Percentiles rank a stretch among this genome's conserved stretches.
Conservation (phyloP, 2,888 invertebrate species). For the Perizoma flavofasciatum region DNA sequence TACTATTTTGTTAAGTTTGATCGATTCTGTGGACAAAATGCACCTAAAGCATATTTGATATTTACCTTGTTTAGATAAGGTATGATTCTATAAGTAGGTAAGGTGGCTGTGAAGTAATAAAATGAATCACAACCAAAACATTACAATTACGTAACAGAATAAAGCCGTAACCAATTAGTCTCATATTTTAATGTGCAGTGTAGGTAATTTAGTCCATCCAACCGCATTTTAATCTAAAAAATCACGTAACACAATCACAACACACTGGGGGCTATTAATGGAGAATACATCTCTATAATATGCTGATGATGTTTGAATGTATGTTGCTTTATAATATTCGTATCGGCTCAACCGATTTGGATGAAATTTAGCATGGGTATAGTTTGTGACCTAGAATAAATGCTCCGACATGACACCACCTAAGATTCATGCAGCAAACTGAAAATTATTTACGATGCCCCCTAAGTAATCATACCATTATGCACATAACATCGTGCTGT, state of each 20-base stretch:
- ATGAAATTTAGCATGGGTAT: too few species aligned
- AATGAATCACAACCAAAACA: slow-evolving; percentile 13
- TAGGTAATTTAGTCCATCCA: slow-evolving; percentile 50
- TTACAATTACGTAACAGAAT: slow-evolving; percentile 26
- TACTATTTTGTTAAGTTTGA: too few species aligned
- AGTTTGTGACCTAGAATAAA: too few species aligned
- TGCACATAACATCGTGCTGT: slow-evolving; percentile 6
- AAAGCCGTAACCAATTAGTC: slow-evolving; percentile 40
- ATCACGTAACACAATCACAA: slow-evolving; percentile 48
- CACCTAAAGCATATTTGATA: too few species aligned
- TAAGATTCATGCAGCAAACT: too few species aligned
- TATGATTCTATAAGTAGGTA: not conserved
- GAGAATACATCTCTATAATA: not conserved
- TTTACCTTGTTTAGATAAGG: not conserved
- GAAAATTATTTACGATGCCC: slow-evolving; percentile 6
- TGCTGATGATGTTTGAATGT: not conserved
- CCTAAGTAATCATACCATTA: slow-evolving; percentile 11
- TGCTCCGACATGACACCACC: too few species aligned
- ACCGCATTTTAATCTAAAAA: slow-evolving; percentile 56
- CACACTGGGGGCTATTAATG: slow-evolving; percentile 48
- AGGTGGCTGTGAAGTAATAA: not conserved
- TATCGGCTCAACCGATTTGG: too few species aligned
- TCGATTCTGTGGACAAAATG: too few species aligned
- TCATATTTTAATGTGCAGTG: slow-evolving; percentile 50
- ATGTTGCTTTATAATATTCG: too few species aligned